Conservation (phyloP, 2,888 invertebrate genomes). For the Gryllus longicercus region DNA sequence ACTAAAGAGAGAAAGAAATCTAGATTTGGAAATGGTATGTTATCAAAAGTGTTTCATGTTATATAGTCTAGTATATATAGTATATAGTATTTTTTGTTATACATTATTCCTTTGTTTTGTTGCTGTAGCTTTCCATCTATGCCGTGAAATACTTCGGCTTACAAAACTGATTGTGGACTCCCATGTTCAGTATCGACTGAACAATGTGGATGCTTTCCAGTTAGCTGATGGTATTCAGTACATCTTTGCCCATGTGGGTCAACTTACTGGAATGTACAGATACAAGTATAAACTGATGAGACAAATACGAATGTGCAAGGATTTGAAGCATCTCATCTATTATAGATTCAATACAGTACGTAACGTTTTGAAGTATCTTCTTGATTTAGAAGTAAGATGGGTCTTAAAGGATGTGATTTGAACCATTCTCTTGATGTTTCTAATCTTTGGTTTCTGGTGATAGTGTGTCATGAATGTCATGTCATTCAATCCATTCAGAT, state of each 20-base stretch:
- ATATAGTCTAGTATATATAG: background rate
- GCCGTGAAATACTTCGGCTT: conserved; percentile 95
- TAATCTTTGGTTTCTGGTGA: background rate
- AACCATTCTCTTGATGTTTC: conserved; percentile 34
- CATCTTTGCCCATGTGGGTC: conserved; percentile 98
- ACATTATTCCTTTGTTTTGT: background rate
- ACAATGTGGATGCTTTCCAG: conserved; percentile 99
- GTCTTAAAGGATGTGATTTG: too few relatives aligned
- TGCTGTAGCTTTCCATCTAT: conserved; percentile 89
- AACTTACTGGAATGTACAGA: conserved; percentile 98
- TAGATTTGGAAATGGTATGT: conserved; percentile 84
- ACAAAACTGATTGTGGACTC: conserved; percentile 98
- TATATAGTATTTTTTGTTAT: background rate
- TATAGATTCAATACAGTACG: conserved; percentile 96
- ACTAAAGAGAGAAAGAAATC: conserved; percentile 99
- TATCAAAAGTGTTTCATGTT: background rate
- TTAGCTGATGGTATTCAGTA: conserved; percentile 97
- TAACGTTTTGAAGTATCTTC: conserved; percentile 38
- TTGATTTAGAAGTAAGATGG: too few relatives aligned
- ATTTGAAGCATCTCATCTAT: conserved; percentile 97
- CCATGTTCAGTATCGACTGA: conserved; percentile 97
- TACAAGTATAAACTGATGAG: conserved; percentile 98
- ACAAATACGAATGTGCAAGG: conserved; percentile 99
- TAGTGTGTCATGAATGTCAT: background rate
- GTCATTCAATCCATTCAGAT: too few relatives aligned